Conservation (phyloP, 1,140 invertebrate species). For the Heliconius nattereri region DNA sequence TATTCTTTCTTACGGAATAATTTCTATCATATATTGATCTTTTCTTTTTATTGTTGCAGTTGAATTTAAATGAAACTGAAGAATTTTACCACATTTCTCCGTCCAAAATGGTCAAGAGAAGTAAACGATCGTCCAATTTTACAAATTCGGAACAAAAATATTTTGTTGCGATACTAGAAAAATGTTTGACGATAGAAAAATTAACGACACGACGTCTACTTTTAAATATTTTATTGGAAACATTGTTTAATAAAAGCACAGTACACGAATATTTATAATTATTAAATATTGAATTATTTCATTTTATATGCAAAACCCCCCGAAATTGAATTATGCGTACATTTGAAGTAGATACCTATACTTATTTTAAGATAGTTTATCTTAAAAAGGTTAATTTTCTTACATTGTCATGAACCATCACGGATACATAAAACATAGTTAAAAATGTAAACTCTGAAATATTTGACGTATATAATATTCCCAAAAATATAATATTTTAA, state of each 20-base stretch:
- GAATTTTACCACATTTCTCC: constrained; percentile 9
- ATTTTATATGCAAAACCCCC: too few species aligned
- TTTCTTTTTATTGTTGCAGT: not conserved
- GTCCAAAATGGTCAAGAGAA: constrained; percentile 16
- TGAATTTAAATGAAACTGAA: not conserved
- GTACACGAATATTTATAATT: not conserved
- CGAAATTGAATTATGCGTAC: too few species aligned
- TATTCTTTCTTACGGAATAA: not conserved
- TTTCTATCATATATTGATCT: not conserved
- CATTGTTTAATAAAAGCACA: not conserved
- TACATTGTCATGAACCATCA: too few species aligned
- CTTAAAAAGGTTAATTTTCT: too few species aligned
- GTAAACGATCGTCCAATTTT: not conserved
- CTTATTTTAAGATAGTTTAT: too few species aligned
- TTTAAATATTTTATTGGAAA: not conserved
- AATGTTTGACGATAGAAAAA: not conserved
- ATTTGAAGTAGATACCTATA: too few species aligned
- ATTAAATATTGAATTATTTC: not conserved
- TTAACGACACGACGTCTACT: not conserved
- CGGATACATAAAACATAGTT: too few species aligned
- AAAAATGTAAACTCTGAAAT: too few species aligned
- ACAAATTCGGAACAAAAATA: not conserved
- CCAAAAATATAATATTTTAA: too few species aligned
- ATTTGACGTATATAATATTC: too few species aligned
- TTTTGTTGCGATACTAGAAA: not conserved